Evolutionary conservation across 2,113 vertebrate species (phyloP).

Genomic region (Triplophysa siluroides): DNA sequence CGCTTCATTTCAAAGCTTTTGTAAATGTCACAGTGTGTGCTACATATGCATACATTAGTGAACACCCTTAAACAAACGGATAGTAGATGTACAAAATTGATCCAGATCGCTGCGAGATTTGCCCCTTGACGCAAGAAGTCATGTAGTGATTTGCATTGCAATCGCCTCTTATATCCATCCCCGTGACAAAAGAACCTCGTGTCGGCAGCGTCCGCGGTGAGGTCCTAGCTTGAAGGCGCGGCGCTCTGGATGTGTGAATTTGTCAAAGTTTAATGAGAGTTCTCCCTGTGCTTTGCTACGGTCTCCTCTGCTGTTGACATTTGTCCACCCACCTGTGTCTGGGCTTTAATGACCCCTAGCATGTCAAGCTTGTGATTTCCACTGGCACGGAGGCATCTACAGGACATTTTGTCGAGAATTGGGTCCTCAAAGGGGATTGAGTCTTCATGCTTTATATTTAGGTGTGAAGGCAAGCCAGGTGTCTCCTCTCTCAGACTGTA

Average conservation of each 20-base stretch:
- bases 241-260: constrained; percentile 22
- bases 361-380: constrained; percentile 22
- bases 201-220: background rate
- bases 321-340: constrained; percentile 44
- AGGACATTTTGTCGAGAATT: constrained; percentile 24
- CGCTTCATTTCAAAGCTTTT: constrained; percentile 7
- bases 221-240: background rate
- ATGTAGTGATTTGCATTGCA: background rate
- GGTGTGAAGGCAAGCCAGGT: constrained; percentile 24
- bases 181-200: background rate
- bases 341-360: constrained; percentile 26
- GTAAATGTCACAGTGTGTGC: background rate
- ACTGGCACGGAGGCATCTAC: background rate
- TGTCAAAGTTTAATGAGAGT: constrained; percentile 42
- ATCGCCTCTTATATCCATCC: background rate
- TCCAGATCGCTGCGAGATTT: background rate
- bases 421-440: constrained; percentile 23
- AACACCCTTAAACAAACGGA: background rate
- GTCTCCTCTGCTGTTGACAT: constrained; percentile 35
- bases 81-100: background rate
- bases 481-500: background rate
- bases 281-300: constrained; percentile 14
- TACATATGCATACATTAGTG: background rate
- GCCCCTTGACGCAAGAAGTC: background rate
- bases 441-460: constrained; percentile 36